These are phyloP conservation scores for Euplexia lucipara DNA, from an alignment of 2,888 invertebrate genomes.

Conservation along the genomic window DNA sequence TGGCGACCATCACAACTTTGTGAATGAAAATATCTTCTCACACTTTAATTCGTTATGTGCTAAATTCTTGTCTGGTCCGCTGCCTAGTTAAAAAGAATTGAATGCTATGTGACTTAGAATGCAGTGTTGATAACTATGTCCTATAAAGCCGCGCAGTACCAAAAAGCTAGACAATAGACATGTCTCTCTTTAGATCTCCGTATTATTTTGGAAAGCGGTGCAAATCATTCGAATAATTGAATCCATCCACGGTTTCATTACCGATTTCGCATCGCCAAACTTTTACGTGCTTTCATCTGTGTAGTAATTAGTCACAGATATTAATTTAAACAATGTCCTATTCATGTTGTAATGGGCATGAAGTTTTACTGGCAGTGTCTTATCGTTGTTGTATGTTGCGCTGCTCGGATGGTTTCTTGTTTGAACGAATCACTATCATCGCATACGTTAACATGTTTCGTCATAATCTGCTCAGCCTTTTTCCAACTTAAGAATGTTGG, in stretches of 20 bases:
- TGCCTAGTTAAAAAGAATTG: neutral
- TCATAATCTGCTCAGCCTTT: too few relatives aligned
- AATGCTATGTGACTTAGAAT: constrained; percentile 2
- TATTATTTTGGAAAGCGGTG: constrained; percentile 46
- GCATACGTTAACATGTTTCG: too few relatives aligned
- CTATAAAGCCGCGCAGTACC: constrained; percentile 3
- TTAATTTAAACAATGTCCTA: constrained; percentile 16
- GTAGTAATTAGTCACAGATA: constrained; percentile 30
- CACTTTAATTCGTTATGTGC: neutral
- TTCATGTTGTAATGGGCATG: constrained; percentile 22
- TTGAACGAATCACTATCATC: neutral
- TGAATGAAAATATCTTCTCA: neutral
- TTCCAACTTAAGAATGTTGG: too few relatives aligned
- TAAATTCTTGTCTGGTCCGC: neutral
- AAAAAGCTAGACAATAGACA: neutral
- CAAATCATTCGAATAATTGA: constrained; percentile 21
- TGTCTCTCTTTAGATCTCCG: constrained; percentile 22
- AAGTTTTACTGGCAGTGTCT: constrained; percentile 1
- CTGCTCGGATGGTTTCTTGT: constrained; percentile 1
- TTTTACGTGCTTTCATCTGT: constrained; percentile 19
- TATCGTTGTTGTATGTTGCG: constrained; percentile 6
- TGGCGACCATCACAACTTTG: neutral
- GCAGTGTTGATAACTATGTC: neutral
- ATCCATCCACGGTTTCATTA: constrained; percentile 32
- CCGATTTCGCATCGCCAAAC: constrained; percentile 21